Evolutionary conservation across 2,888 invertebrate genomes (phyloP).

Genomic region (Tiliacea citrago): DNA sequence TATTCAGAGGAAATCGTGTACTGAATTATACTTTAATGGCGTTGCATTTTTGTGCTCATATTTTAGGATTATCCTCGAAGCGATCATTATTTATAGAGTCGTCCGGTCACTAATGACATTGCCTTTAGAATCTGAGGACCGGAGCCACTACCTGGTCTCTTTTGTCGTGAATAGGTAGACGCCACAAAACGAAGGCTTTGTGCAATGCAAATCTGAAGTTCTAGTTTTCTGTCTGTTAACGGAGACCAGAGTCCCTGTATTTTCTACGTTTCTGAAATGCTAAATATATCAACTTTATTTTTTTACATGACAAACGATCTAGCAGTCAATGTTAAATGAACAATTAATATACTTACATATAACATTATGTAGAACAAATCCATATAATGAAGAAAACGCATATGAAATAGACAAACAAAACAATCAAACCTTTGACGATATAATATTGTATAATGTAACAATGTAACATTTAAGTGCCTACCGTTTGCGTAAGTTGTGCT

Average conservation of each 20-base stretch:
- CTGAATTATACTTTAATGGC: conserved; percentile 58
- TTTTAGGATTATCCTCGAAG: conserved; percentile 57
- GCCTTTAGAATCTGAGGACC: conserved; percentile 39
- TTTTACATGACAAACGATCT: conserved; percentile 16
- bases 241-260: conserved; percentile 2
- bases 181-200: conserved; percentile 39
- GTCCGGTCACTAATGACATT: conserved; percentile 59
- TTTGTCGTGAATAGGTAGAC: conserved; percentile 42
- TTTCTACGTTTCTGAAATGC: conserved; percentile 14
- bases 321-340: background rate
- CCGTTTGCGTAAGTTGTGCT: background rate
- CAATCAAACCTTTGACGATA: background rate
- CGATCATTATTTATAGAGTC: conserved; percentile 52
- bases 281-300: conserved; percentile 10
- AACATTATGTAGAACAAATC: no score
- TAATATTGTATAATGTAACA: background rate
- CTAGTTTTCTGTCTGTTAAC: conserved; percentile 15
- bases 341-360: no score
- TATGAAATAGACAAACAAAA: background rate
- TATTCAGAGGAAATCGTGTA: conserved; percentile 59
- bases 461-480: background rate
- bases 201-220: conserved; percentile 37
- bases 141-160: conserved; percentile 7
- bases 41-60: conserved; percentile 49
- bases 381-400: background rate